Evolutionary conservation across 2,888 invertebrate species (phyloP).

Genomic region (Loripinus fragilis): DNA sequence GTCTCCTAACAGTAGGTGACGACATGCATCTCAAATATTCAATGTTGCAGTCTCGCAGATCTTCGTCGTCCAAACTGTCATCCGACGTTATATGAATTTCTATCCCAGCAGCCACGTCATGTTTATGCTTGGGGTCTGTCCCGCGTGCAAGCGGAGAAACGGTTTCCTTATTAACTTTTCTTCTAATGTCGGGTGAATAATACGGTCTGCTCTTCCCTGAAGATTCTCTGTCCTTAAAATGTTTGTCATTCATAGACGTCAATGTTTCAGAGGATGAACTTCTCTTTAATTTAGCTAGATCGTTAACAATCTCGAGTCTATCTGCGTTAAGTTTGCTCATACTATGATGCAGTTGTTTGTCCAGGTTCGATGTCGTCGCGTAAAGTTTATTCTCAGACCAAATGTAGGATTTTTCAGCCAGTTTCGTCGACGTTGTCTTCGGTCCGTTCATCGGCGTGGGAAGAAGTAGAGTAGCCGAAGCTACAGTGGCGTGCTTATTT

Average conservation of each 20-base stretch:
- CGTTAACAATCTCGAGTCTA: slow-evolving; percentile 43
- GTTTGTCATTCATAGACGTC: neutral
- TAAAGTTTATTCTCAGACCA: slow-evolving; percentile 51
- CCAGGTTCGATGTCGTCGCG: slow-evolving; percentile 39
- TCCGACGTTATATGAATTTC: slow-evolving; percentile 11
- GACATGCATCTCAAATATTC: neutral
- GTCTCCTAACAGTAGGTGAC: neutral
- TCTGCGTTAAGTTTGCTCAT: slow-evolving; percentile 50
- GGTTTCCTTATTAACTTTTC: neutral
- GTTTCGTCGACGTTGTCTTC: slow-evolving; percentile 45
- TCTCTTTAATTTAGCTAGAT: slow-evolving; percentile 45
- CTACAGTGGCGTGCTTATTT: neutral
- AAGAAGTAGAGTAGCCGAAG: neutral
- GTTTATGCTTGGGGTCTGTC: neutral
- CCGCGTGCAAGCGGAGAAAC: neutral
- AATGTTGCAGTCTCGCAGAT: neutral
- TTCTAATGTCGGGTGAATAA: neutral
- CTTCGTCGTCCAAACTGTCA: neutral
- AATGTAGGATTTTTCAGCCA: slow-evolving; percentile 45
- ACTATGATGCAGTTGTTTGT: slow-evolving; percentile 49
- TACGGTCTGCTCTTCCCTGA: neutral
- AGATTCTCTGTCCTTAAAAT: neutral
- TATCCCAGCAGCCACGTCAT: neutral
- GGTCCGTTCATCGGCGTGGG: slow-evolving; percentile 14
- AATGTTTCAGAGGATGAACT: slow-evolving; percentile 48